Evolutionary conservation across 2,888 invertebrate genomes (phyloP).

Genomic region (Portevinia maculata): DNA sequence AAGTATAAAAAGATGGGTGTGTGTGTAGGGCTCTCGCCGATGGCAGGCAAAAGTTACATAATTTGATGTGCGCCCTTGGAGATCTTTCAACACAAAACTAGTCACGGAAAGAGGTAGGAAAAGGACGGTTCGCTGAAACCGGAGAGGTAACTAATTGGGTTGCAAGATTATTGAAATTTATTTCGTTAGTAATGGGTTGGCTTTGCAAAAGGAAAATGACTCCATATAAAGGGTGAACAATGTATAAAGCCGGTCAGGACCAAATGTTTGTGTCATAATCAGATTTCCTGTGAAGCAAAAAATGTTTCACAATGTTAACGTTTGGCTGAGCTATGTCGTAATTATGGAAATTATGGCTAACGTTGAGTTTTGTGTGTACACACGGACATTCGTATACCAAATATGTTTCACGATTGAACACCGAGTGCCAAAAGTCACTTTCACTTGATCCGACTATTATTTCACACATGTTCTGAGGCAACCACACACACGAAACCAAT

Average conservation of each 20-base stretch:
- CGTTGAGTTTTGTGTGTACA: conserved; percentile 9
- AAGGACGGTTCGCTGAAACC: conserved; percentile 4
- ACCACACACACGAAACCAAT: too few species aligned
- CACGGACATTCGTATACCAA: not conserved
- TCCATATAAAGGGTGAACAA: conserved; percentile 3
- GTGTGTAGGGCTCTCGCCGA: not conserved
- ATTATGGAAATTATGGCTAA: conserved; percentile 29
- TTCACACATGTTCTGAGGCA: too few species aligned
- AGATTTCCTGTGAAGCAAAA: conserved; percentile 11
- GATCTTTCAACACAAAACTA: not conserved
- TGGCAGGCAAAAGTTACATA: conserved; percentile 4
- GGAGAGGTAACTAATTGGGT: conserved; percentile 51
- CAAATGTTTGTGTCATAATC: conserved; percentile 14
- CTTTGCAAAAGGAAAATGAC: not conserved
- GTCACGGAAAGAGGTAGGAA: not conserved
- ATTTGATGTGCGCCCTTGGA: not conserved
- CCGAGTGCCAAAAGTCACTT: too few species aligned
- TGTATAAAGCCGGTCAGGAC: conserved; percentile 2
- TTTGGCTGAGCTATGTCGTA: not conserved
- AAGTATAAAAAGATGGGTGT: not conserved
- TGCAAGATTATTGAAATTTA: conserved; percentile 63
- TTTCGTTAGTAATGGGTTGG: conserved; percentile 43
- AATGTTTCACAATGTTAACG: conserved; percentile 14
- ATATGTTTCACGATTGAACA: not conserved
- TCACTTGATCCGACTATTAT: too few species aligned